These are phyloP conservation scores for Pristiophorus japonicus DNA, from an alignment of 2,113 vertebrate species.

Conservation along the genomic window DNA sequence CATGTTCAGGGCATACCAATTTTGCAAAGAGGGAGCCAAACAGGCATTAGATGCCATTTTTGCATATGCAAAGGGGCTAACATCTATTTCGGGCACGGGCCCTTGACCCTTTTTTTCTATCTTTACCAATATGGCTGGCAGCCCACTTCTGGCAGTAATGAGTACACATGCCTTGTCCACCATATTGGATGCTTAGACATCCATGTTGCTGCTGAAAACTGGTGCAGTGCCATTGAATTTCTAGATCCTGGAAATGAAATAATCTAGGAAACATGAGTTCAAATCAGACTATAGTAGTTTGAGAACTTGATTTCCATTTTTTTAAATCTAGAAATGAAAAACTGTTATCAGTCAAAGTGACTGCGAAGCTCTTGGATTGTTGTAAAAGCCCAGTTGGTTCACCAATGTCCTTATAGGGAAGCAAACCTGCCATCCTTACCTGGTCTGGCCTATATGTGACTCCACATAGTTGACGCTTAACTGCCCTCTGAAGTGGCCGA, in stretches of 20 bases:
- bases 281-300: not conserved
- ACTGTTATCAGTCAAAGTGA: not conserved
- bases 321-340: not conserved
- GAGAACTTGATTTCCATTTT: not conserved
- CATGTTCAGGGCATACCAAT: not conserved
- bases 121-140: not conserved
- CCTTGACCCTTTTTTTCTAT: not conserved
- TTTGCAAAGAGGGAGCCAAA: not conserved
- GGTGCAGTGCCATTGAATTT: too few species aligned
- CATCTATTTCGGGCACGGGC: not conserved
- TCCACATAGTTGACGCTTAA: not conserved
- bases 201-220: not conserved
- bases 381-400: not conserved
- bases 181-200: not conserved
- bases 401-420: not conserved
- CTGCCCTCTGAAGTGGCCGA: not conserved
- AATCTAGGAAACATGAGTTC: not conserved
- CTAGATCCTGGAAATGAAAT: not conserved
- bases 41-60: not conserved
- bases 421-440: not conserved
- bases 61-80: not conserved
- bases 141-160: not conserved
- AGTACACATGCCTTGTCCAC: not conserved
- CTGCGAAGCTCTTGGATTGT: not conserved
- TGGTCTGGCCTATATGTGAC: not conserved